phyloP scores from a whole-genome alignment of 2,888 invertebrate genomes.

The Harpalus rubripes region DNA sequence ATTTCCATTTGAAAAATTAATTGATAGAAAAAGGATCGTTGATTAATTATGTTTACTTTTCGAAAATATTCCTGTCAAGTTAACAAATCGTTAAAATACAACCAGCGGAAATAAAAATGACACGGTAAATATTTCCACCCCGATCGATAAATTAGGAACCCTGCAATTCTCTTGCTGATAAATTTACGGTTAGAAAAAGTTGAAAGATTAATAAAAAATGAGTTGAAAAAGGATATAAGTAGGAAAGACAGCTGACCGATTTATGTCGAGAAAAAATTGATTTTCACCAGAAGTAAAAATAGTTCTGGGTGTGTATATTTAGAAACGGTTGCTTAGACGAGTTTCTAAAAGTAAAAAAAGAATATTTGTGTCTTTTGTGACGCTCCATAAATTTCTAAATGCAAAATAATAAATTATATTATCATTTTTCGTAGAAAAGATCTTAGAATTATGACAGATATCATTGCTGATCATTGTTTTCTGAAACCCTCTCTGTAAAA shows the following conservation, averaged over 20 bases:
- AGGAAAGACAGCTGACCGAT: neutral
- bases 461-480: no score
- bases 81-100: neutral
- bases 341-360: neutral
- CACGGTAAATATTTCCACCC: neutral
- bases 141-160: neutral
- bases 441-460: no score
- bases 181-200: neutral
- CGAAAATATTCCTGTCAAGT: neutral
- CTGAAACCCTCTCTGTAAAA: no score
- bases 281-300: neutral
- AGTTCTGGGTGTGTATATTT: neutral
- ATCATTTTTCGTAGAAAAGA: no score
- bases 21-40: conserved; percentile 30
- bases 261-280: neutral
- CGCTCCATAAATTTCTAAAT: neutral
- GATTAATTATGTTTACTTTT: conserved; percentile 32
- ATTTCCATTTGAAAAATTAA: conserved; percentile 30
- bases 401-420: neutral
- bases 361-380: neutral
- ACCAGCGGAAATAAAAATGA: neutral
- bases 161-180: no score
- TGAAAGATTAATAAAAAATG: neutral
- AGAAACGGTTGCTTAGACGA: neutral
- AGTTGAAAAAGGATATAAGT: neutral